phyloP scores from a whole-genome alignment of 2,113 vertebrate species.

The Protomyctophum bolini region DNA sequence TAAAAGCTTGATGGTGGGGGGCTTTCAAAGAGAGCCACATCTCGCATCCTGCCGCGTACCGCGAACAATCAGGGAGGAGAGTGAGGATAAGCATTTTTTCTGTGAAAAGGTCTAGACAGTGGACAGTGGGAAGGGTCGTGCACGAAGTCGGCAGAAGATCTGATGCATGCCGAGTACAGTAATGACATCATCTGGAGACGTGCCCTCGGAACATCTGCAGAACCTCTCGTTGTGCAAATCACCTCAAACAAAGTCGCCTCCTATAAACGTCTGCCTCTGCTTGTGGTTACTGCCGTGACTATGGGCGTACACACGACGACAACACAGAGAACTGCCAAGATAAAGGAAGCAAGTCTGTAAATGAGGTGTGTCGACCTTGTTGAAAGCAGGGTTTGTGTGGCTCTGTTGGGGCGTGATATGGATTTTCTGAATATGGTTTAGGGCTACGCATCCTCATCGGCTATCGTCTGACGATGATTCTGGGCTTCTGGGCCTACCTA shows the following conservation, averaged over 20 bases:
- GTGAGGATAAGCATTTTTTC: constrained; percentile 44
- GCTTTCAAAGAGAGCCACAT: constrained; percentile 34
- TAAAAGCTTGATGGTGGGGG: constrained; percentile 44
- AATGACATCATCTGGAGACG: constrained; percentile 38
- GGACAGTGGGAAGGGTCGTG: not conserved
- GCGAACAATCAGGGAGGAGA: constrained; percentile 34
- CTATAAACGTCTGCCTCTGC: not conserved
- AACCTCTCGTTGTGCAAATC: constrained; percentile 1
- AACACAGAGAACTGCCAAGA: no score
- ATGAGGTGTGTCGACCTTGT: no score
- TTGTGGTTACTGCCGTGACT: not conserved
- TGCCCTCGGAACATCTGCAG: constrained; percentile 40
- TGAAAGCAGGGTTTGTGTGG: no score
- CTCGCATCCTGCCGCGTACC: constrained; percentile 22
- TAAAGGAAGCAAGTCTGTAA: no score
- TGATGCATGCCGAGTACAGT: not conserved
- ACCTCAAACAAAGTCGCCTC: constrained; percentile 1
- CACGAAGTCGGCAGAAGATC: not conserved
- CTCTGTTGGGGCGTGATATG: no score
- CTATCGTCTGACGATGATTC: no score
- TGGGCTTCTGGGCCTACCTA: no score
- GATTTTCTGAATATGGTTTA: no score
- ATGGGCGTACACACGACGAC: not conserved
- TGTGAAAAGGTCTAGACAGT: constrained; percentile 4
- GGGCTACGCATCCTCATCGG: no score